Conservation (phyloP, 1,140 invertebrate species). For the Rhynchophorus ferrugineus region DNA sequence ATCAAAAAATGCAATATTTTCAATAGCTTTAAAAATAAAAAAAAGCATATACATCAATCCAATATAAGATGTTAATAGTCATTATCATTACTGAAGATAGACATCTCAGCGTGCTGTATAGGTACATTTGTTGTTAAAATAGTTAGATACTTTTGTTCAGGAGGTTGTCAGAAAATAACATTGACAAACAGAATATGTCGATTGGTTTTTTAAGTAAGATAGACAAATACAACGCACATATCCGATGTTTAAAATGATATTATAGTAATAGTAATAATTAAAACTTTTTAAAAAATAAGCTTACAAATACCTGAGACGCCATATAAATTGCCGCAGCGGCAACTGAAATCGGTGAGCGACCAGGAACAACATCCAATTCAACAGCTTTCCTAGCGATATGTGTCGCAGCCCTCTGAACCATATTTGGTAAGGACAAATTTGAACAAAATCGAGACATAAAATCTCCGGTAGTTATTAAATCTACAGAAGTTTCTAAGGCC, state of each 20-base stretch:
- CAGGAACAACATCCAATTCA: conserved; percentile 95
- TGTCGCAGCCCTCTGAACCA: conserved; percentile 91
- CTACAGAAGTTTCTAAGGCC: conserved; percentile 89
- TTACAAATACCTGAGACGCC: conserved; percentile 77
- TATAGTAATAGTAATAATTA: neutral
- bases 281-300: neutral
- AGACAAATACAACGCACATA: no score
- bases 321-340: conserved; percentile 99
- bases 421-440: conserved; percentile 77
- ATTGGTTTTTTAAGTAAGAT: no score
- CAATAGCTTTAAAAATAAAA: no score
- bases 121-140: no score
- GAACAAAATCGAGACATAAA: conserved; percentile 95
- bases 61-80: no score
- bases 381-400: conserved; percentile 95
- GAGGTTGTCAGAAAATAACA: no score
- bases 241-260: neutral
- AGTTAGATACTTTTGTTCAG: no score
- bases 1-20: no score
- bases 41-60: no score
- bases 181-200: no score
- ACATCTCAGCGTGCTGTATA: no score
- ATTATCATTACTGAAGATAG: no score
- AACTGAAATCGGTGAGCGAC: conserved; percentile 97
- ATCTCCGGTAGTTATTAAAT: conserved; percentile 96